Base-by-base conservation (phyloP, 1,140 invertebrate genomes). In the Lordiphosa clarofinis region DNA sequence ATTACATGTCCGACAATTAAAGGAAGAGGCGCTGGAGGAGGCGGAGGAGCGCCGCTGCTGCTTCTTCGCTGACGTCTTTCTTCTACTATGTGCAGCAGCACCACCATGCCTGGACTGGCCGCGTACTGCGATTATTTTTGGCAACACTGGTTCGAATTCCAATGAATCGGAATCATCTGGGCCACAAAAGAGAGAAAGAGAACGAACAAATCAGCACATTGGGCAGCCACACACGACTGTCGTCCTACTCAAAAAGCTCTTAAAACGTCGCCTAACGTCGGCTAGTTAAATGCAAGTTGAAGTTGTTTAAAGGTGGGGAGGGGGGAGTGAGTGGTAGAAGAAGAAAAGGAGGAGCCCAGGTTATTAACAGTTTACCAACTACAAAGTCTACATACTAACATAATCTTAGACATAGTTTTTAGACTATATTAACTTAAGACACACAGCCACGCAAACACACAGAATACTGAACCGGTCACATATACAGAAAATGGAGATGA, bases 1-100 rank as follows among this genome's bases (percentile, higher is more conserved):
- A 53, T 87, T 87, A 74, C 92, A 92, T 33, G 90, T 91, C 7
- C 90, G 89, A 75, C 92, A 93, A 47, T 10, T 65, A 73, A 48
- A 73, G 65, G 11, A 43, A 7, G 42, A 28, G n/a, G 42, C n/a
- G 10, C 12, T 13, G 15, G 38, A 19, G 38, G 38, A 19, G 21
- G 42, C 1, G n/a, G n/a, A 5, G 42, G 9, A 31, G 7, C 28
- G 28, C 28, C 28, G 28, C 28, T 31, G 28, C 28, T 31, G 28
- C 28, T 31, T 31, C 28, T 31, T 31, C 28, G 24, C 24, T 5
- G 24, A 28, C 6, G 4, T 28, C 24, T 28, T 28, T 28, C 28
- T 31, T 31, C 28, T 31, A 31, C 28, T 31, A 31, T 31, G 28
- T 31, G 28, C 28, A 31, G 28, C 28, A 31, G 7, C 28, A 31